Evolutionary conservation across 1,140 invertebrate species (phyloP).

Genomic region (Camponotus vicinus): DNA sequence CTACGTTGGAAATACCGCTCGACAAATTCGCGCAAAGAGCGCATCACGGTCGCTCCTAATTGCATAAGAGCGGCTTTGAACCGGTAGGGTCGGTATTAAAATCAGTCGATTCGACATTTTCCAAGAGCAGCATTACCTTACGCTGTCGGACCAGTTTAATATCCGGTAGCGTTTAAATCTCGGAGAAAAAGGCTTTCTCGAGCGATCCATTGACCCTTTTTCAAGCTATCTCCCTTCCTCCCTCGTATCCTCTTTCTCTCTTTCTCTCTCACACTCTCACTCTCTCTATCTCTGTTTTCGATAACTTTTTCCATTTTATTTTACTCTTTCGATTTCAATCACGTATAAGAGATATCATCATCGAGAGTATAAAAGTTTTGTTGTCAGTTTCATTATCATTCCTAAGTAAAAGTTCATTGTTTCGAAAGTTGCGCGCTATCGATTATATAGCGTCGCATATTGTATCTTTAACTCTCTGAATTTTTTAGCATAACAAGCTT

Average conservation of each 20-base stretch:
- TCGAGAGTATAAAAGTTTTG: constrained; percentile 9
- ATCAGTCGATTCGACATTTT: constrained; percentile 67
- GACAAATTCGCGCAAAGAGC: constrained; percentile 32
- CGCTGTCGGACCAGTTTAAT: constrained; percentile 61
- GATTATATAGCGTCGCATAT: background rate
- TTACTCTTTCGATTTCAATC: background rate
- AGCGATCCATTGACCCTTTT: constrained; percentile 59
- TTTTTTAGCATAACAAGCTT: constrained; percentile 32
- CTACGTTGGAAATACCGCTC: constrained; percentile 1
- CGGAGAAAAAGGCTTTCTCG: constrained; percentile 44
- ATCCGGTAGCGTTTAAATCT: constrained; percentile 65
- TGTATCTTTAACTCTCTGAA: constrained; percentile 12
- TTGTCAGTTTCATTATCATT: constrained; percentile 21
- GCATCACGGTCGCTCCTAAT: constrained; percentile 34
- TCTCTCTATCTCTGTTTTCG: background rate
- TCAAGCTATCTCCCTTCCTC: background rate
- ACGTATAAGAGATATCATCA: background rate
- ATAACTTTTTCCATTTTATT: background rate
- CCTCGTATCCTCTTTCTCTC: constrained; percentile 5
- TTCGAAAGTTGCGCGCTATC: background rate
- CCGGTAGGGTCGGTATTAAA: constrained; percentile 42
- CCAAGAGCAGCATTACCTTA: constrained; percentile 37
- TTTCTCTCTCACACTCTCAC: background rate
- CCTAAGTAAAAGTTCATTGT: constrained; percentile 13
- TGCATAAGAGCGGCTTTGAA: constrained; percentile 49